These are phyloP conservation scores for Vulpes vulpes DNA, from an alignment of 2,113 vertebrate species.

Conservation along the genomic window DNA sequence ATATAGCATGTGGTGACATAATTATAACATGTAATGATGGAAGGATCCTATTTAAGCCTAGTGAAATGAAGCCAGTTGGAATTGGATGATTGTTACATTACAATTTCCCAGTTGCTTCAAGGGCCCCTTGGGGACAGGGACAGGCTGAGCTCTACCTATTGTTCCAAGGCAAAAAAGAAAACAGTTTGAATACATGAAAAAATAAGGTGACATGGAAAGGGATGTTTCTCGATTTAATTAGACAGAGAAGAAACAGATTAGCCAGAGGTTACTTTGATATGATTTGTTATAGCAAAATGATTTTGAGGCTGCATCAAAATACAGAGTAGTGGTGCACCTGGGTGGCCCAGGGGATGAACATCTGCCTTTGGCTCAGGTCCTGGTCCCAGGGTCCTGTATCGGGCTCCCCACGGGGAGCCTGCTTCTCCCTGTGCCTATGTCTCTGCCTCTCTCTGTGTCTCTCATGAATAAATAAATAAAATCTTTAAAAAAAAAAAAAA, in stretches of 20 bases:
- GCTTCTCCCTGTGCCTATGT: no score
- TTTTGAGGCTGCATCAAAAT: conserved; percentile 6
- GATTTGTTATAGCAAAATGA: conserved; percentile 61
- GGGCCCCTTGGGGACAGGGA: conserved; percentile 11
- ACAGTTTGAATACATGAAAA: not conserved
- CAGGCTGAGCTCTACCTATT: conserved; percentile 12
- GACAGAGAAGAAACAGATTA: conserved; percentile 2
- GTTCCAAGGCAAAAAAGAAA: conserved; percentile 44
- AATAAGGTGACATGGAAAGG: conserved; percentile 13
- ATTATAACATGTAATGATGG: conserved; percentile 73
- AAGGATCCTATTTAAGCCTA: conserved; percentile 37
- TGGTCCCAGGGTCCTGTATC: no score
- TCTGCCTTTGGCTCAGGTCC: no score
- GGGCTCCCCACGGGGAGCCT: no score
- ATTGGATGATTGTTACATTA: conserved; percentile 65
- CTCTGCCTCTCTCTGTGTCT: no score
- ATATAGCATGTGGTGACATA: conserved; percentile 76
- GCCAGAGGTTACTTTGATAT: conserved; percentile 38
- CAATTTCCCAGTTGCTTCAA: conserved; percentile 58
- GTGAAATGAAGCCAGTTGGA: conserved; percentile 59
- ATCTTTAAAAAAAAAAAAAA: no score
- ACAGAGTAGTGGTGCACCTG: not conserved
- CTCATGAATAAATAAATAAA: no score
- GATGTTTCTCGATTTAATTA: conserved; percentile 37
- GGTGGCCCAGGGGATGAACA: no score